Evolutionary conservation across 1,140 invertebrate species (phyloP).

Genomic region (Gryon sp.): DNA sequence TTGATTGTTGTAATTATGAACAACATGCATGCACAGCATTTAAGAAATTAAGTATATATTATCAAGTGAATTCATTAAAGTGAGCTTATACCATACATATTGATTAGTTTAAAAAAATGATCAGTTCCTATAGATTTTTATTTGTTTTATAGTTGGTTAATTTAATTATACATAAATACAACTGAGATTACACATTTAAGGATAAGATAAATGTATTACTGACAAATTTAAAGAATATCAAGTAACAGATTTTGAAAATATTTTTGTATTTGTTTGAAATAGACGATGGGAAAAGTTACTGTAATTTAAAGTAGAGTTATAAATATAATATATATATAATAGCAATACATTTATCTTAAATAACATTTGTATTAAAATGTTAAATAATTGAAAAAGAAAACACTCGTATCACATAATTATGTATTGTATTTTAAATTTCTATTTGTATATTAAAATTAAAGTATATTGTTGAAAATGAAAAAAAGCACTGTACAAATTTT

Average conservation of each 20-base stretch:
- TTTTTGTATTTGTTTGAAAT: conserved; percentile 10
- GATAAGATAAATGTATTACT: too few relatives aligned
- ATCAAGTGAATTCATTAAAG: neutral
- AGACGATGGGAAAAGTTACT: too few relatives aligned
- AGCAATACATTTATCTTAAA: conserved; percentile 2
- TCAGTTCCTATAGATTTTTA: conserved; percentile 33
- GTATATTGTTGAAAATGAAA: conserved; percentile 29
- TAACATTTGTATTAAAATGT: conserved; percentile 35
- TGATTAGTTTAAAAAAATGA: neutral
- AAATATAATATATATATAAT: too few relatives aligned
- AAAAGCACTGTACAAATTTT: conserved; percentile 46
- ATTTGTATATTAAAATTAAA: conserved; percentile 24
- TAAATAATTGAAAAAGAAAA: conserved; percentile 7
- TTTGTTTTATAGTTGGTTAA: neutral
- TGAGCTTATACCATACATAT: neutral
- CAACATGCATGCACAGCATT: neutral
- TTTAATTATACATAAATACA: too few relatives aligned
- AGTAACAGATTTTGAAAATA: too few relatives aligned
- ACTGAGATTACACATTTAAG: too few relatives aligned
- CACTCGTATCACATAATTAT: neutral
- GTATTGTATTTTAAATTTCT: conserved; percentile 19
- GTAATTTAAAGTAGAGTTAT: too few relatives aligned
- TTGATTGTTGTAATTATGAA: neutral
- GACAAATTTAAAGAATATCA: too few relatives aligned
- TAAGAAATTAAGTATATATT: neutral